phyloP scores from a whole-genome alignment of 2,888 invertebrate species.

The Escarpia spicata region DNA sequence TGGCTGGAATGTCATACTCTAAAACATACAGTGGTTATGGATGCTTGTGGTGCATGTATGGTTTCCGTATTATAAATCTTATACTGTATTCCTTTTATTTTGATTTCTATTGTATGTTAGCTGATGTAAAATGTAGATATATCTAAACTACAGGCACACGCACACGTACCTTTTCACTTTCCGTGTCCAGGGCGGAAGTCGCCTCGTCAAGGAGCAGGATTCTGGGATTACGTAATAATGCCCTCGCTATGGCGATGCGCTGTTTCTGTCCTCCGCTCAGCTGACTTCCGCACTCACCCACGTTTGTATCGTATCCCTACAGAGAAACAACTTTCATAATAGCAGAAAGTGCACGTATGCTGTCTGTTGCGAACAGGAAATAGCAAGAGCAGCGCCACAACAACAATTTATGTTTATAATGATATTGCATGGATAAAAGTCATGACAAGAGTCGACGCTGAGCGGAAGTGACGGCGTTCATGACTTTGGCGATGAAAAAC shows the following conservation, averaged over 20 bases:
- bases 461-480: no score
- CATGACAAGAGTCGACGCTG: no score
- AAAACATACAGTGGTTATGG: no score
- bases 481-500: no score
- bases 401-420: not conserved
- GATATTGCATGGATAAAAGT: no score
- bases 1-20: no score
- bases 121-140: no score
- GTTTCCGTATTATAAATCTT: no score
- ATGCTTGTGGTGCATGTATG: no score
- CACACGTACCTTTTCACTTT: slow-evolving; percentile 59
- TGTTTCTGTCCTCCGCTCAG: slow-evolving; percentile 67
- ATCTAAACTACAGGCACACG: not conserved
- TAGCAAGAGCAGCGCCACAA: not conserved
- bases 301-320: slow-evolving; percentile 59
- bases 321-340: not conserved
- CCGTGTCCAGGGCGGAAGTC: slow-evolving; percentile 65
- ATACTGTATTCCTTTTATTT: no score
- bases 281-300: slow-evolving; percentile 65
- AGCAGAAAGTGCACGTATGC: not conserved
- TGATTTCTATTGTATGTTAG: no score
- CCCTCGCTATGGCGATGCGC: slow-evolving; percentile 79
- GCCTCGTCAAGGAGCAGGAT: slow-evolving; percentile 70
- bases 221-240: slow-evolving; percentile 74
- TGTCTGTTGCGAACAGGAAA: not conserved